Evolutionary conservation across 1,140 invertebrate genomes (phyloP), one percentile per base, ranked within the genome.

Genomic region (Pogonomyrmex barbatus): DNA sequence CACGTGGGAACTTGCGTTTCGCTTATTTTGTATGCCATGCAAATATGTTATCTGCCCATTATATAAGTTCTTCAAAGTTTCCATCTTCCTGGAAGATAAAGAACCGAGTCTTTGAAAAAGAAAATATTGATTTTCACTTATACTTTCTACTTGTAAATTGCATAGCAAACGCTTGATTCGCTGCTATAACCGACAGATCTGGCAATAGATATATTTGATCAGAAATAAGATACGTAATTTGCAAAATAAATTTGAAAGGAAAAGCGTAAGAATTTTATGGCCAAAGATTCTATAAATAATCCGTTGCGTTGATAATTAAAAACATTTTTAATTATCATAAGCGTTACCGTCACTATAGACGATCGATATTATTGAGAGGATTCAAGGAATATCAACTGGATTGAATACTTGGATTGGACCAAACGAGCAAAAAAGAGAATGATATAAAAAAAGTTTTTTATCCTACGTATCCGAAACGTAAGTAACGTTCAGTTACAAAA

Each of bases 231-330:
- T 75, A 9, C 4, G n/a, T 30, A 71, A 56, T 0, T 0, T 63
- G 30, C n/a, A 42, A 36, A 47, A 65, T 8, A 77, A 4, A 33
- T 63, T 63, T 9, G n/a, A 8, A 42, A 62, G 45, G 2, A 2
- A 30, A 1, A 30, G 14, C 24, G 6, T 17, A 39, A 39, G n/a
- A n/a, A 36, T 73, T 24, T 36, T n/a, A 4, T 54, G 2, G 9
- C 58, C 54, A 60, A 30, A 30, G 17, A 36, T 77, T 60, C 12
- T 77, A 17, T 36, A 77, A 77, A 33, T 60, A 62, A 76, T 42
- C 9, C 54, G 14, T 50, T 17, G 2, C 24, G 24, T 24, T 24
- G 24, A 24, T 24, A 24, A 24, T 24, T 30, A 6, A 12, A 52
- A 36, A 71, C 30, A 36, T 71, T 30, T 12, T 47, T 8, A 17